Evolutionary conservation across 2,797 vertebrate species (phyloP), one percentile per base, ranked within the genome.

Genomic region (Galaxias olidus): DNA sequence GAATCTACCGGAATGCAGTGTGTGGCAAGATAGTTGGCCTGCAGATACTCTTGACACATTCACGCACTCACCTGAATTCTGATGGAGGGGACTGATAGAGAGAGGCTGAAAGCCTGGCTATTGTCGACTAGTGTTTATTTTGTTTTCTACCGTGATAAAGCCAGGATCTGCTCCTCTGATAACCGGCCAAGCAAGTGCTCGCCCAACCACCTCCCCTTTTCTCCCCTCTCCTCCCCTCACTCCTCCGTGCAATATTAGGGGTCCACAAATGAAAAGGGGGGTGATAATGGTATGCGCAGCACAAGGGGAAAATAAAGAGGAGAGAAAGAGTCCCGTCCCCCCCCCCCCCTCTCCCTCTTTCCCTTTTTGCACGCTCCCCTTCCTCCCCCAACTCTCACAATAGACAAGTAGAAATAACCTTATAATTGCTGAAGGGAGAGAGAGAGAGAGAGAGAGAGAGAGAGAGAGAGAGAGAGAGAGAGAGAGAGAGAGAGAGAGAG

Each of bases 351-450:
- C n/a, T 74, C 83, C 30, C 55, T 73, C 58, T 65, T 80, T 82
- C 82, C 80, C 81, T 63, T 66, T 8, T 56, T 59, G 65, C 49
- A 59, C 57, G 12, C 41, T 52, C 71, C 65, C 63, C 77, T 84
- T 75, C 77, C 77, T 30, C 81, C 74, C 69, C 78, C 52, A 86
- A 90, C 86, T 86, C 88, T 80, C 81, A 86, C 87, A 89, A 87
- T 84, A 87, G 84, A 85, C 86, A 89, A 85, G 75, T 73, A 87
- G 84, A 75, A 86, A 89, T 87, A 87, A 89, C 86, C 83, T 88
- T 84, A 83, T 88, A 87, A 87, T 86, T 86, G 87, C 84, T 85
- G 81, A 81, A 88, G 82, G 83, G 85, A 75, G 72, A 71, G 63
- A 48, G 59, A 71, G 58, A 63, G 59, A 17, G 43, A 46, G 50